Percentiles rank a stretch among this genome's conserved stretches.
phyloP scores from a whole-genome alignment of 2,113 vertebrate genomes.

The Paramormyrops kingsleyae region DNA sequence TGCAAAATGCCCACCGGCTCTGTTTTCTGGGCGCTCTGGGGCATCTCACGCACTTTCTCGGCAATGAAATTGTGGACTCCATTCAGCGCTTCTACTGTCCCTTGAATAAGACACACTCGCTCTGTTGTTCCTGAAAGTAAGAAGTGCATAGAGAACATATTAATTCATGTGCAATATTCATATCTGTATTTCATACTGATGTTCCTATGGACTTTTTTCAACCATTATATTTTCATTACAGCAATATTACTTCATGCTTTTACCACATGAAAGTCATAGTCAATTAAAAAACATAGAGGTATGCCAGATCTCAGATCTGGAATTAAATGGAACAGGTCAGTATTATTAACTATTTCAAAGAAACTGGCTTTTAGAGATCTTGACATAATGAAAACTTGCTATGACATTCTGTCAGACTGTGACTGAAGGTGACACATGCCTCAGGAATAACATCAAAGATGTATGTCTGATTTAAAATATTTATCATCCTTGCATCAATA shows the following conservation, averaged over 20 bases:
- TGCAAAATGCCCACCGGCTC: slow-evolving; percentile 85
- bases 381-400: background rate
- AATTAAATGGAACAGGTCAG: background rate
- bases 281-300: background rate
- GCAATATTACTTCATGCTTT: background rate
- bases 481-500: background rate
- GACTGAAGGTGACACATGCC: background rate
- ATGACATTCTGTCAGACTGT: background rate
- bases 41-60: slow-evolving; percentile 87
- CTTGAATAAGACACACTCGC: slow-evolving; percentile 85
- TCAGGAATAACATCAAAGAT: background rate
- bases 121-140: slow-evolving; percentile 79
- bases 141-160: slow-evolving; percentile 22
- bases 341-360: background rate
- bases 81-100: slow-evolving; percentile 82
- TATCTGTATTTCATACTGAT: background rate
- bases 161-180: background rate
- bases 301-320: background rate
- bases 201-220: background rate
- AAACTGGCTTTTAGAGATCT: background rate
- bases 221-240: background rate
- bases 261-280: background rate
- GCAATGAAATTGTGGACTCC: slow-evolving; percentile 87
- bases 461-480: background rate
- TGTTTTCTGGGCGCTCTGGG: slow-evolving; percentile 80